Conservation (phyloP, 2,113 vertebrate species). For the Piaya cayana region DNA sequence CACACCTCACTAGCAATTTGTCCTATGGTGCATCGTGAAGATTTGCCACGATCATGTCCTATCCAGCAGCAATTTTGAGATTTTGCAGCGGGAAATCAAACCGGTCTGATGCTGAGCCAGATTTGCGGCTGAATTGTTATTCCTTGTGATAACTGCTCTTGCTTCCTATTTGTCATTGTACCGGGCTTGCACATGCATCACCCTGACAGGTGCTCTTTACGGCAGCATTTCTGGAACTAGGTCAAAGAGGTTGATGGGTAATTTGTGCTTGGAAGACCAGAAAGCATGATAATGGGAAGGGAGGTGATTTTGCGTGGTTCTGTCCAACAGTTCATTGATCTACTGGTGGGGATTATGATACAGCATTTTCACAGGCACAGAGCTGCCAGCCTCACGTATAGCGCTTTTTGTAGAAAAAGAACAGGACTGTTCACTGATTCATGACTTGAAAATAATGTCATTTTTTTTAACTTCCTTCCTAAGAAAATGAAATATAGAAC, state of each 20-base stretch:
- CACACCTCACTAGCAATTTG: not conserved
- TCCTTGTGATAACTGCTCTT: slow-evolving; percentile 22
- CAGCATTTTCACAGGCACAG: not conserved
- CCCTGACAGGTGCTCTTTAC: slow-evolving; percentile 43
- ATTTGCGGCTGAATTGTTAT: slow-evolving; percentile 34
- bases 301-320: slow-evolving; percentile 26
- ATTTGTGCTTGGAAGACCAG: slow-evolving; percentile 57
- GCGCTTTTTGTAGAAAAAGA: rapidly evolving
- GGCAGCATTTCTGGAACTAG: not conserved
- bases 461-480: not conserved
- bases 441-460: not conserved
- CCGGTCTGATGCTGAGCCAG: not conserved
- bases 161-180: slow-evolving; percentile 16
- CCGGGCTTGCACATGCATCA: not conserved
- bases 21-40: not conserved
- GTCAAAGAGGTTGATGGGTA: slow-evolving; percentile 20
- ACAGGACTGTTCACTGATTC: not conserved
- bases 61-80: not conserved
- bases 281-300: slow-evolving; percentile 55
- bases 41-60: not conserved
- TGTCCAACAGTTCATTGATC: slow-evolving; percentile 52
- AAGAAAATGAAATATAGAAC: not conserved
- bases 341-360: not conserved
- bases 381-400: not conserved
- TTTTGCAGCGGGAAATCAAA: not conserved